Conservation (phyloP, 2,888 invertebrate species). For the Ashinkailepas kermadecensis region DNA sequence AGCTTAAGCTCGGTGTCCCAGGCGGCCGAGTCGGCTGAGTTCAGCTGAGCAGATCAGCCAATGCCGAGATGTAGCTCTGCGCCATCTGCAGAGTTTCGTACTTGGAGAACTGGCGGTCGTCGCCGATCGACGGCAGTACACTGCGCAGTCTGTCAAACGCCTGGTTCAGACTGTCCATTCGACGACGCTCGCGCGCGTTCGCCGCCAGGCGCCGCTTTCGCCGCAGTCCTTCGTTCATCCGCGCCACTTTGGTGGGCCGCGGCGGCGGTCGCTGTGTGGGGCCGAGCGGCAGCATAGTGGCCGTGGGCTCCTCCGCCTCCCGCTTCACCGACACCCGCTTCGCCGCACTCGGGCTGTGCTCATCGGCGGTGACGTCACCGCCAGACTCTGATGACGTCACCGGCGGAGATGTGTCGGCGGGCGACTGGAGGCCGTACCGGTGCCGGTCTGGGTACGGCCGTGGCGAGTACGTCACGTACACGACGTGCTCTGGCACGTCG, state of each 20-base stretch:
- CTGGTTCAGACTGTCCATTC: conserved; percentile 90
- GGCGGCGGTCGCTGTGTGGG: background rate
- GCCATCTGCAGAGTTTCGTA: conserved; percentile 97
- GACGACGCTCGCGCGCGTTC: conserved; percentile 79
- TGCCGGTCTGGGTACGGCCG: conserved; percentile 2
- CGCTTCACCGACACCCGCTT: background rate
- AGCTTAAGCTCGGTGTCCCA: too few species aligned
- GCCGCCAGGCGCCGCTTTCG: conserved; percentile 80
- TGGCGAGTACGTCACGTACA: background rate
- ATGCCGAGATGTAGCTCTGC: conserved; percentile 84
- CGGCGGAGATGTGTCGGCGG: background rate
- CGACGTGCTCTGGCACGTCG: background rate
- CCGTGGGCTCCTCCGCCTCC: background rate
- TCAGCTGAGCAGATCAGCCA: conserved; percentile 66
- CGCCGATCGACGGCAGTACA: conserved; percentile 83
- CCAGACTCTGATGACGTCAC: background rate
- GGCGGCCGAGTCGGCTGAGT: background rate
- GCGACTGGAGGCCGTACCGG: background rate
- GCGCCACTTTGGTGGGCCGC: background rate
- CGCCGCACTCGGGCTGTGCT: background rate
- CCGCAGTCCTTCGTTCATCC: conserved; percentile 61
- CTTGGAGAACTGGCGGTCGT: conserved; percentile 85
- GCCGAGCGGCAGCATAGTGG: background rate
- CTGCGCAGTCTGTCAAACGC: conserved; percentile 86
- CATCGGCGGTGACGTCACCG: background rate